Base-by-base conservation (phyloP, 2,888 invertebrate species). In the Ormyrus thymus region DNA sequence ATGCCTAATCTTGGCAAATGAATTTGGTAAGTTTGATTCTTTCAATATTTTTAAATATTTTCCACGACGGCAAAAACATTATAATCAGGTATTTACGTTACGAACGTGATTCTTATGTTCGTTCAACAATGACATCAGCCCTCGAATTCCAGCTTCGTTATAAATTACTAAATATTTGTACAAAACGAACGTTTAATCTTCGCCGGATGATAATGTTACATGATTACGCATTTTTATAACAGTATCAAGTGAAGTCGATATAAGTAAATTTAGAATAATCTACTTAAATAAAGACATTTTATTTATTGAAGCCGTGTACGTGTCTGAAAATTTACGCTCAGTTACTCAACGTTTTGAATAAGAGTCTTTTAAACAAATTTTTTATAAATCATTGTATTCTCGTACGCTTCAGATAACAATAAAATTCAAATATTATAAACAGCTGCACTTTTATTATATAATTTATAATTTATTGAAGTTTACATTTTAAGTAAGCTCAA, bases 31-130 rank as follows among this genome's bases (percentile, higher is more conserved):
- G 2, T 4, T 11, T 43, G 70, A 77, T 77, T 73, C 58, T 61
- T 48, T 59, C 68, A 73, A 68, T 80, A 74, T 80, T 80, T 56
- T 73, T 77, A 80, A 77, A 80, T 80, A 80, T 80, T 80, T 80
- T 29, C 51, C 59, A 10, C 15, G 8, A 9, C 7, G 65, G 61
- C 61, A 55, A 73, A 71, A 62, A 69, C 62, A 76, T 58, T 59
- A 46, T 48, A 64, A 80, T 76, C 76, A 15, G 43, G 46, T 65
- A 76, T 77, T 72, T 69, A n/a, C 70, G 45, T 65, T 65, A 48
- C 15, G 69, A 46, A 80, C 80, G 80, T 80, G 76, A 76, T 76
- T 61, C 53, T 64, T 48, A 62, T 64, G 59, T 64, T 76, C 53
- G 48, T 58, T 58, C 62, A 11, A 56, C 50, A 43, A 45, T 29